phyloP scores from a whole-genome alignment of 2,888 invertebrate genomes.

The Tinea pellionella region DNA sequence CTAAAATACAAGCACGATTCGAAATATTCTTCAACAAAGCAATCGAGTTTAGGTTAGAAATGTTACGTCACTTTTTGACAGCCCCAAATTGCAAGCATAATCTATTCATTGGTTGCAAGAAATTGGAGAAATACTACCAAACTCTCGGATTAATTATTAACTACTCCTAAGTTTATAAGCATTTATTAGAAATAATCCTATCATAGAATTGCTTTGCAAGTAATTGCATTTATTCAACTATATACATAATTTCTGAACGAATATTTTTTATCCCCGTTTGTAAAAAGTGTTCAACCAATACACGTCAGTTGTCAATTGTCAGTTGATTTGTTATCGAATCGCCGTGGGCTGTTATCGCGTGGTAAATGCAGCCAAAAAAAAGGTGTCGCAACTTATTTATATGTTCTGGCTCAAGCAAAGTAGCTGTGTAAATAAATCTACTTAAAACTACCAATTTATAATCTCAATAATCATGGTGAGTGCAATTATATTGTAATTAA shows the following conservation, averaged over 20 bases:
- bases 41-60: conserved; percentile 39
- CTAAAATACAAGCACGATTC: neutral
- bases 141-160: no score
- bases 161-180: no score
- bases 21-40: neutral
- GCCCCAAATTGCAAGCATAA: neutral
- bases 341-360: neutral
- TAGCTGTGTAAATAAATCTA: neutral
- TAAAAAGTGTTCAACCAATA: neutral
- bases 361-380: neutral
- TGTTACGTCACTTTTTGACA: conserved; percentile 36
- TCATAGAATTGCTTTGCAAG: no score
- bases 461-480: neutral
- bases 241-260: neutral
- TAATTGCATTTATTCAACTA: no score
- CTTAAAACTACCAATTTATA: neutral
- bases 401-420: neutral
- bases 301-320: neutral
- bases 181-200: no score
- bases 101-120: no score
- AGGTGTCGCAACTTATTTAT: neutral
- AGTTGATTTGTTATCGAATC: neutral
- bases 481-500: neutral
- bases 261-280: no score
- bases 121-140: no score